phyloP scores from a whole-genome alignment of 2,113 vertebrate species.

The Phaethon lepturus region DNA sequence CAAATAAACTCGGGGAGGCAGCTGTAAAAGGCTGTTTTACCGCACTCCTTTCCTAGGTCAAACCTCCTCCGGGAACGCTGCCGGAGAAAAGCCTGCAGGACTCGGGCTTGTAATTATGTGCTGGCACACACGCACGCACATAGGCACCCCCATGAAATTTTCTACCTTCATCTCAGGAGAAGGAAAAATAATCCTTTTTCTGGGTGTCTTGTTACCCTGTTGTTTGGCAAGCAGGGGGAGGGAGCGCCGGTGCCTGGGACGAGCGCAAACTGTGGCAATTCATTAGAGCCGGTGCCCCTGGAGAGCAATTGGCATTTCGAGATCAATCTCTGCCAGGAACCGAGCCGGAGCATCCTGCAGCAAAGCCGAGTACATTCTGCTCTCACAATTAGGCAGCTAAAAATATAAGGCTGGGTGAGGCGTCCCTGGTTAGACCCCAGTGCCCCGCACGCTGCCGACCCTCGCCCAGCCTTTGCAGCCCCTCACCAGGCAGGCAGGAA shows the following conservation, averaged over 20 bases:
- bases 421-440: background rate
- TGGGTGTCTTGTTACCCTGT: background rate
- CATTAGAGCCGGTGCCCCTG: conserved; percentile 43
- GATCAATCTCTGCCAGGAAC: conserved; percentile 68
- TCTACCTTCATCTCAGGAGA: background rate
- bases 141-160: background rate
- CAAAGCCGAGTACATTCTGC: conserved; percentile 52
- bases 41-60: background rate
- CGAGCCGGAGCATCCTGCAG: conserved; percentile 51
- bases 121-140: background rate
- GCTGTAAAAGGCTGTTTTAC: background rate
- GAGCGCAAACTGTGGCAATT: conserved; percentile 1
- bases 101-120: background rate
- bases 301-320: conserved; percentile 71
- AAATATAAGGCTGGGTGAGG: conserved; percentile 31
- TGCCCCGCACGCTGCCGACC: rapidly evolving
- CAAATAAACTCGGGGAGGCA: background rate
- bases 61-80: background rate
- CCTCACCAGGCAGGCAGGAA: background rate
- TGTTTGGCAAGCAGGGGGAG: background rate
- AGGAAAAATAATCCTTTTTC: background rate
- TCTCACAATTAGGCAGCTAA: conserved; percentile 55
- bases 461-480: background rate
- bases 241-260: background rate
- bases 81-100: background rate